Conservation (phyloP, 1,140 invertebrate genomes). For the Formica selysi region DNA sequence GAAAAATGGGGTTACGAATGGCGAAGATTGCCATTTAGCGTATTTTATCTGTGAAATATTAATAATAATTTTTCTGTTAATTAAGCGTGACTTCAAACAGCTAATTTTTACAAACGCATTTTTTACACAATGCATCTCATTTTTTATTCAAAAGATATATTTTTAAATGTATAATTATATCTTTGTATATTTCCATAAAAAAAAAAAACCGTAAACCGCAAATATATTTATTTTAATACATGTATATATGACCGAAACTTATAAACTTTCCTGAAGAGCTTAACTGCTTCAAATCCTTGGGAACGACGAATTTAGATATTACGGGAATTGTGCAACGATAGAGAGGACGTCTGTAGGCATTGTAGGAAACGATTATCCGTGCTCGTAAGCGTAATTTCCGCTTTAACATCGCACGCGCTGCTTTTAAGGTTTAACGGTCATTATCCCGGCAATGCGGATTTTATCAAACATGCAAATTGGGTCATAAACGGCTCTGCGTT, state of each 20-base stretch:
- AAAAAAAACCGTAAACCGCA: background rate
- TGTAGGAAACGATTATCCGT: constrained; percentile 54
- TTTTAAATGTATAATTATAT: background rate
- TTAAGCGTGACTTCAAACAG: background rate
- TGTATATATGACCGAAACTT: background rate
- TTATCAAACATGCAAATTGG: constrained; percentile 71
- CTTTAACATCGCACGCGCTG: constrained; percentile 64
- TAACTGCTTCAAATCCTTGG: background rate
- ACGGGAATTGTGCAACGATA: constrained; percentile 19
- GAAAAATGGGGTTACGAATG: constrained; percentile 56
- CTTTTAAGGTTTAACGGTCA: constrained; percentile 70
- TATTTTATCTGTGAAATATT: constrained; percentile 24
- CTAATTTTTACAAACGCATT: background rate
- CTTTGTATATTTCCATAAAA: background rate
- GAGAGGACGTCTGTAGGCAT: constrained; percentile 35
- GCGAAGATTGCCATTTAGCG: background rate
- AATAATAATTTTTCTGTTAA: constrained; percentile 29
- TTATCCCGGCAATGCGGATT: constrained; percentile 66
- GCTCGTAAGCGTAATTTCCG: constrained; percentile 49
- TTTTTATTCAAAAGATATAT: background rate
- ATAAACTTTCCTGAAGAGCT: constrained; percentile 10
- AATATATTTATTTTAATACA: background rate
- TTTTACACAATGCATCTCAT: background rate
- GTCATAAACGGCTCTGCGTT: constrained; percentile 65
- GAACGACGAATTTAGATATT: constrained; percentile 16